Conservation (phyloP, 2,888 invertebrate genomes). For the Drosophila gaucha region DNA sequence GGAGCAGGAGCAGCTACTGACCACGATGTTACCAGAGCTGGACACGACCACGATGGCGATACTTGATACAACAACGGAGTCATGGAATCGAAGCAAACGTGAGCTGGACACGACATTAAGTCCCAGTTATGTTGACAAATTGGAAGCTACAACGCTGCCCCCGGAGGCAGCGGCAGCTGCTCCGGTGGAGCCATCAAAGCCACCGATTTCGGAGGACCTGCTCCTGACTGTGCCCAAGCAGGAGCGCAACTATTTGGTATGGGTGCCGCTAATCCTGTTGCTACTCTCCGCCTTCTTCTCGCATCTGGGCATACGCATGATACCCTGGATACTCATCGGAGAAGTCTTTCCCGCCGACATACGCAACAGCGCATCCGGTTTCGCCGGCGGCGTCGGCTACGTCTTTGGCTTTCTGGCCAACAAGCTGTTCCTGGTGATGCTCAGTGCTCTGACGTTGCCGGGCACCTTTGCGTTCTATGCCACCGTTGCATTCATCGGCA, state of each 20-base stretch:
- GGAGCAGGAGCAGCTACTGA: constrained; percentile 5
- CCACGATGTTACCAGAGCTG: no score
- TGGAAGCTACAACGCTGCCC: constrained; percentile 52
- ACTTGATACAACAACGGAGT: constrained; percentile 31
- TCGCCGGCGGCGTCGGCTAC: constrained; percentile 90
- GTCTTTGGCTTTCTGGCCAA: constrained; percentile 91
- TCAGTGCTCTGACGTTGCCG: constrained; percentile 87
- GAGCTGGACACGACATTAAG: constrained; percentile 43
- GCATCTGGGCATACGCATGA: constrained; percentile 88
- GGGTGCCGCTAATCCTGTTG: constrained; percentile 89
- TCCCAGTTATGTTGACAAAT: constrained; percentile 3
- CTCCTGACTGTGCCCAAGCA: constrained; percentile 82
- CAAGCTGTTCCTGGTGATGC: constrained; percentile 89
- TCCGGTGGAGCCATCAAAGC: constrained; percentile 30
- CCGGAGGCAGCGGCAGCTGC: constrained; percentile 8
- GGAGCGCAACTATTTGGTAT: constrained; percentile 86
- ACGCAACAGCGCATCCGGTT: constrained; percentile 89
- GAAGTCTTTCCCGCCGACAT: constrained; percentile 90
- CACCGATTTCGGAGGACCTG: constrained; percentile 67
- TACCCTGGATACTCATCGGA: constrained; percentile 93
- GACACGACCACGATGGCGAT: constrained; percentile 37
- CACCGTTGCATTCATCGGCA: constrained; percentile 87
- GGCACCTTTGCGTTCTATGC: constrained; percentile 91
- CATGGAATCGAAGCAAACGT: constrained; percentile 65
- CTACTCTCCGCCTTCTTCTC: constrained; percentile 89